phyloP scores from a whole-genome alignment of 2,888 invertebrate species.

The Timandra comae region DNA sequence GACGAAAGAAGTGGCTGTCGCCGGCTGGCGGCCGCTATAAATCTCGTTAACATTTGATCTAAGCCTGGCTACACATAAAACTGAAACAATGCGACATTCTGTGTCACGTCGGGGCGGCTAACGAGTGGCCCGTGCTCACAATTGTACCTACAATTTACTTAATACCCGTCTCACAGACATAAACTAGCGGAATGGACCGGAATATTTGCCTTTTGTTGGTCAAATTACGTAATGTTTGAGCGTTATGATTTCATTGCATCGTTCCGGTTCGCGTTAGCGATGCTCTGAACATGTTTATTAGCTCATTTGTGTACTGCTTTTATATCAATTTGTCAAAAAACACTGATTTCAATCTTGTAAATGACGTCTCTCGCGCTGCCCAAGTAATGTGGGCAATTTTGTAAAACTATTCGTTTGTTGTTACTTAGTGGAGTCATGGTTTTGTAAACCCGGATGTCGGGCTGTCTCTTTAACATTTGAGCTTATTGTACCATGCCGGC shows the following conservation, averaged over 20 bases:
- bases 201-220: slow-evolving; percentile 65
- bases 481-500: slow-evolving; percentile 51
- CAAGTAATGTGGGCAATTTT: slow-evolving; percentile 36
- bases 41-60: slow-evolving; percentile 70
- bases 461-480: slow-evolving; percentile 53
- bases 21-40: slow-evolving; percentile 63
- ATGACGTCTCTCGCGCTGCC: slow-evolving; percentile 18
- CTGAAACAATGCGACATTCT: slow-evolving; percentile 69
- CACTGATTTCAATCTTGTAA: slow-evolving; percentile 23
- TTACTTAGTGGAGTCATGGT: slow-evolving; percentile 43
- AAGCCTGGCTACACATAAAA: slow-evolving; percentile 64
- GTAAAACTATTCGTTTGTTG: slow-evolving; percentile 35
- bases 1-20: slow-evolving; percentile 55
- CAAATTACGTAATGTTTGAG: slow-evolving; percentile 61
- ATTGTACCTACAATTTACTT: slow-evolving; percentile 70
- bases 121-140: slow-evolving; percentile 73
- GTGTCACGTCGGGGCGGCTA: slow-evolving; percentile 61
- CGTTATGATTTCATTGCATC: slow-evolving; percentile 59
- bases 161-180: slow-evolving; percentile 63
- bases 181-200: slow-evolving; percentile 60
- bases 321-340: slow-evolving; percentile 12
- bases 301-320: slow-evolving; percentile 22
- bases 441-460: slow-evolving; percentile 50
- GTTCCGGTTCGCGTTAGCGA: slow-evolving; percentile 29
- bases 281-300: slow-evolving; percentile 31